Conservation (phyloP, 30 jellyfish, hydroid and myxozoan genomes). For the Morbakka virulenta region DNA sequence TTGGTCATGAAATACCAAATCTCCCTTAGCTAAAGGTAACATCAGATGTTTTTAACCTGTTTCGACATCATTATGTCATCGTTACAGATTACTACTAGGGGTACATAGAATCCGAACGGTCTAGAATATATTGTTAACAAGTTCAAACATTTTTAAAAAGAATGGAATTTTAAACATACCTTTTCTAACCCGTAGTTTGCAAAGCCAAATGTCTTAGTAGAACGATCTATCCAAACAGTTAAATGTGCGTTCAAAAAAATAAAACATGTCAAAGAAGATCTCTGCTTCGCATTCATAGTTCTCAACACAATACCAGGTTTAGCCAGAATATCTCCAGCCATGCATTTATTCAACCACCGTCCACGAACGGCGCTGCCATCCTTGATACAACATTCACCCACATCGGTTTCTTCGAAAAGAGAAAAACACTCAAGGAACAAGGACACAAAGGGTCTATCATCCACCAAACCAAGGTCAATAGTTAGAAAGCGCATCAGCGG, state of each 20-base stretch:
- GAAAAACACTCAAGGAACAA: not conserved
- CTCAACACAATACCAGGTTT: constrained; percentile 44
- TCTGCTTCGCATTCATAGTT: constrained; percentile 32
- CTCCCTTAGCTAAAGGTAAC: constrained; percentile 41
- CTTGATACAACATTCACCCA: constrained; percentile 25
- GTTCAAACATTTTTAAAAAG: constrained; percentile 6
- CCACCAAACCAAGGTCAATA: constrained; percentile 22
- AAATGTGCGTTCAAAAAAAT: constrained; percentile 45
- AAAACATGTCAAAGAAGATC: constrained; percentile 18
- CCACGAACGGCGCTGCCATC: constrained; percentile 41
- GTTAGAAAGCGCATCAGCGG: constrained; percentile 29
- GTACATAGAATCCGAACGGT: constrained; percentile 33
- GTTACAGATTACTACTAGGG: constrained; percentile 33
- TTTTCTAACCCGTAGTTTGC: constrained; percentile 45
- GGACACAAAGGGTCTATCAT: constrained; percentile 31
- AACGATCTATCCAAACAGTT: constrained; percentile 44
- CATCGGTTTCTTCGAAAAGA: constrained; percentile 16
- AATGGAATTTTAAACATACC: constrained; percentile 36
- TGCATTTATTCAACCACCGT: constrained; percentile 38
- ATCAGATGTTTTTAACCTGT: constrained; percentile 34
- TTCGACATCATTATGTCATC: constrained; percentile 17
- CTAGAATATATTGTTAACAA: constrained; percentile 21
- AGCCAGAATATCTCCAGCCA: constrained; percentile 42
- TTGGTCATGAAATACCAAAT: constrained; percentile 46
- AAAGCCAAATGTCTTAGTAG: constrained; percentile 34